phyloP scores from a whole-genome alignment of 2,888 invertebrate genomes.

The Ennomos quercinarius region DNA sequence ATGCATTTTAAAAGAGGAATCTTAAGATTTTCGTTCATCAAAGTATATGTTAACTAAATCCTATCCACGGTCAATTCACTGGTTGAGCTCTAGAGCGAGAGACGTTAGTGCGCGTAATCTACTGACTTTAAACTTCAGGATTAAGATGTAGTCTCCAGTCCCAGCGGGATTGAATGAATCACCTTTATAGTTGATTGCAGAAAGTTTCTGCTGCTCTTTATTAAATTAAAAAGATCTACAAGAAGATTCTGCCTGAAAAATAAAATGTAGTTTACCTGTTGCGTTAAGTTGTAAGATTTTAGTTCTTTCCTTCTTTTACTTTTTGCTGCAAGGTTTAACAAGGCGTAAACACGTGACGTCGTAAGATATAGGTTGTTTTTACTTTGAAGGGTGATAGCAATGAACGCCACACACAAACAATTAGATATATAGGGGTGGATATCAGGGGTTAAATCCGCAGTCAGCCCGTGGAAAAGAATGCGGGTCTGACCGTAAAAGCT shows the following conservation, averaged over 20 bases:
- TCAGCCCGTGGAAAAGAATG: constrained; percentile 10
- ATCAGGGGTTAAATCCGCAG: constrained; percentile 10
- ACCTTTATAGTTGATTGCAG: constrained; percentile 32
- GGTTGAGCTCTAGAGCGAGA: constrained; percentile 24
- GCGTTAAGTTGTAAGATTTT: neutral
- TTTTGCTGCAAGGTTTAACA: too few species aligned
- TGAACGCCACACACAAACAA: neutral
- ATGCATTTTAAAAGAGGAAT: constrained; percentile 1
- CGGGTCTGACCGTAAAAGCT: constrained; percentile 8
- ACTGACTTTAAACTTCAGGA: constrained; percentile 35
- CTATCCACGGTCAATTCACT: constrained; percentile 2
- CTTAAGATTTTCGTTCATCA: constrained; percentile 14
- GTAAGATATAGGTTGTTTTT: constrained; percentile 7
- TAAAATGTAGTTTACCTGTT: neutral
- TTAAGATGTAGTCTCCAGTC: constrained; percentile 36
- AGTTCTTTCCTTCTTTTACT: too few species aligned
- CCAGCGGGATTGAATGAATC: constrained; percentile 37
- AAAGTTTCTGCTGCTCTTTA: constrained; percentile 28
- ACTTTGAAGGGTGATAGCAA: constrained; percentile 5
- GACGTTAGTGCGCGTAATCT: constrained; percentile 32
- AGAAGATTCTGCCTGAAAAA: constrained; percentile 1
- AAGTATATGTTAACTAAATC: constrained; percentile 20
- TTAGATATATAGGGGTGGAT: constrained; percentile 7
- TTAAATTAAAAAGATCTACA: constrained; percentile 16
- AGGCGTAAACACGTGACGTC: neutral